Base-by-base conservation (phyloP, 2,888 invertebrate species). In the Noctua comes region DNA sequence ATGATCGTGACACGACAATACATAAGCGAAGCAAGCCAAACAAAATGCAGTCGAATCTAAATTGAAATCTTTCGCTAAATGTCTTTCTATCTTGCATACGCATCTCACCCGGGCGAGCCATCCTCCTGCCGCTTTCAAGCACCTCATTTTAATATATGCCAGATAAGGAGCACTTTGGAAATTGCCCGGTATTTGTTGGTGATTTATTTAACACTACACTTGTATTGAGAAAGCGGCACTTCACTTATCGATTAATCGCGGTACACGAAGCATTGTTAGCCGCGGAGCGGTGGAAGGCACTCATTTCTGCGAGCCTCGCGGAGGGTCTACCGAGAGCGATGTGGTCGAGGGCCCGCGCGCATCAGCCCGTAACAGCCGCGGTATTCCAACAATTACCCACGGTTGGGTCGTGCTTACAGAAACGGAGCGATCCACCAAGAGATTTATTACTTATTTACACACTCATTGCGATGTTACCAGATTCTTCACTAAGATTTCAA, bases 61-160 rank as follows among this genome's bases (percentile, higher is more conserved):
- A 95, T 96, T 95, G 94, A 95, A 95, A 96, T 96, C 95, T 95
- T 91, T 91, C 89, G 91, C 90, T 90, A 94, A 93, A 93, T 94
- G 94, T 94, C 91, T 90, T 87, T 91, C 91, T 94, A 95, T 96
- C 95, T 92, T 88, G 91, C 90, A 91, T 90, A 93, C 91, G 91
- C 89, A 95, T 96, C 96, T 96, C 95, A 97, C 97, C 96, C 97
- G 96, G 89, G 96, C 94, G 88, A 96, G 94, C 97, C 96, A 97
- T 95, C 96, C 96, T 94, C 97, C 95, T 83, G 97, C 96, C 87
- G 94, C 94, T 95, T 95, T 96, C 93, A 97, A 95, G 91, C 96
- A 96, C 96, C 96, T 96, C 96, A 97, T 97, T 95, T 93, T 95
- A 94, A 93, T 93, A 93, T 92, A 91, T 91, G 91, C 89, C 88